Base-by-base conservation (phyloP, 2,797 vertebrate genomes). In the Brotula barbata region DNA sequence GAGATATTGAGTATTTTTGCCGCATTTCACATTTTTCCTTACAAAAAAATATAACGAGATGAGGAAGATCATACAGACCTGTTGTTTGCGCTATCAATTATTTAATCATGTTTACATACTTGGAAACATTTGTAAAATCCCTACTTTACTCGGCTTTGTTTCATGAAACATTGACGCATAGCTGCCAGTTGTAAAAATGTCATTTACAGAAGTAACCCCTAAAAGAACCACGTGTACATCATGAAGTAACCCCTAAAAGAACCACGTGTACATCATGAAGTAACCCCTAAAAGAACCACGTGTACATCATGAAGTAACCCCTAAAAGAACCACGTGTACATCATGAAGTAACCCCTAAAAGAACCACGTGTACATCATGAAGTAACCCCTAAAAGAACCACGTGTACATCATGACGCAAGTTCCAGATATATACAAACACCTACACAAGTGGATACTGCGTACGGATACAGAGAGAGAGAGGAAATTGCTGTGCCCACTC, bases 401-500 rank as follows among this genome's bases (percentile, higher is more conserved):
- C 67, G 71, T 66, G 16, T 66, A 84, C 67, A 28, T 28, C 41
- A 17, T 88, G 84, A 88, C 82, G 81, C 73, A 88, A 63, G 61
- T 60, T 64, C 69, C 31, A 14, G 36, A 82, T 84, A 80, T 80
- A 85, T 63, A 78, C 77, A 79, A 76, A 87, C 88, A 85, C 89
- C 85, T 81, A 85, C 85, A 75, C 78, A 56, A 53, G 50, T 19
- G 56, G 41, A 61, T 58, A 56, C 51, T 74, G 73, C 56, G 52
- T 83, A 71, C 84, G 85, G 79, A 66, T 56, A 37, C 65, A 72
- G 77, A 63, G 51, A 79, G 28, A 81, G 56, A 82, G 56, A 80
- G 80, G 80, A 86, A 85, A 84, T 61, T 71, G 64, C 73, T 58
- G 54, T 79, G 78, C 89, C 81, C 75, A 84, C 85, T 78, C 79